Evolutionary conservation across 2,888 invertebrate species (phyloP), one percentile per base, ranked within the genome.

Genomic region (Pheosia tremula): DNA sequence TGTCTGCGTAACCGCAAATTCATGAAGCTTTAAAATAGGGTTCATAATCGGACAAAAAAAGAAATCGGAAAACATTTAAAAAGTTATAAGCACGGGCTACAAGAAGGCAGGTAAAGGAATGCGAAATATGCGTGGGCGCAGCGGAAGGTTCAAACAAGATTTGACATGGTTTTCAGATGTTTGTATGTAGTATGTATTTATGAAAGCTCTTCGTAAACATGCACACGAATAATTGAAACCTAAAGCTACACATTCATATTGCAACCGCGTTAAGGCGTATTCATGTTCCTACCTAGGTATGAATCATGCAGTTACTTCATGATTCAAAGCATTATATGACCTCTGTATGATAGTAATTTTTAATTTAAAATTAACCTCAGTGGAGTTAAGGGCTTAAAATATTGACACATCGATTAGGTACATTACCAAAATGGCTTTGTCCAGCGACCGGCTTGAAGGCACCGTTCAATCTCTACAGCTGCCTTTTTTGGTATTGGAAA

Each of bases 51-150:
- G 66, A 69, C 58, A 62, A 43, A 62, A 62, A 57, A 43, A 47
- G 61, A 59, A 59, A 76, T 65, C 77, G 77, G 72, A 75, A 78
- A 80, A 76, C 72, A 63, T 71, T 76, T 78, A 76, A 76, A 24
- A 75, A 75, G 76, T 76, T 79, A 78, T 81, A 82, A 79, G 79
- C 74, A 72, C 72, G 49, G 52, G 65, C 63, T 66, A 69, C 69
- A 76, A 75, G 79, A 81, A 80, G 77, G 79, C 81, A 83, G 84
- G 84, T 86, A 83, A 85, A 84, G 78, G 83, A 73, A 71, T 74
- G 77, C 72, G 63, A 77, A 79, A 77, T 64, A 71, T 75, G 80
- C 79, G 89, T 89, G 84, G 88, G 89, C 79, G 71, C 72, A 66
- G 79, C 81, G 77, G 82, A 83, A 83, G 80, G 77, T 77, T 79